Evolutionary conservation across 2,113 vertebrate genomes (phyloP).

Genomic region (Bostrychus sinensis): DNA sequence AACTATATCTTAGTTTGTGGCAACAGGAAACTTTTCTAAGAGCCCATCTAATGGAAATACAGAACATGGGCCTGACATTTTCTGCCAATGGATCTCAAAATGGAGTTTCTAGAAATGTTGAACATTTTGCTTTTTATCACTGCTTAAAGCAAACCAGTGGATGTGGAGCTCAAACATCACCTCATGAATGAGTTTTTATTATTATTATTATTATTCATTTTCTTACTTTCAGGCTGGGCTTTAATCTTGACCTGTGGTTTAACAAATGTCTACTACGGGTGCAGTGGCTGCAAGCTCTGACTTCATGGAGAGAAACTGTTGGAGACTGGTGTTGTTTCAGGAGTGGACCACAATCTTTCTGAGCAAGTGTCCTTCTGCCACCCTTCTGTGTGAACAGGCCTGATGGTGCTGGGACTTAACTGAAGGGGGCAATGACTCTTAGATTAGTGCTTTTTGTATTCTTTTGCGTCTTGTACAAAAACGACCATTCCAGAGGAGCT

Average conservation of each 20-base stretch:
- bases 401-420: conserved; percentile 14
- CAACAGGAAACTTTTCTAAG: background rate
- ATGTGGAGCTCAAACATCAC: background rate
- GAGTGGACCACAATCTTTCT: conserved; percentile 25
- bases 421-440: conserved; percentile 33
- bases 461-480: conserved; percentile 46
- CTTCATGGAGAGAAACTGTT: conserved; percentile 8
- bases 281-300: conserved; percentile 1
- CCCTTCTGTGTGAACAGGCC: conserved; percentile 34
- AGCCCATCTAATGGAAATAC: background rate
- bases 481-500: conserved; percentile 47
- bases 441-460: conserved; percentile 66
- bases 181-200: background rate
- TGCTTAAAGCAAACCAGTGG: background rate
- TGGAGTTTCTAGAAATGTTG: background rate
- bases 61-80: background rate
- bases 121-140: background rate
- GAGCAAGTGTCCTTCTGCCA: conserved; percentile 65
- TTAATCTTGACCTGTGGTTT: conserved; percentile 27
- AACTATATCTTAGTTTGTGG: background rate
- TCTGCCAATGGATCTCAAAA: background rate
- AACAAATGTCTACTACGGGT: conserved; percentile 23
- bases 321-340: conserved; percentile 16
- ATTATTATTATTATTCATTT: conserved; percentile 35
- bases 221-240: conserved; percentile 23